Evolutionary conservation across 2,888 invertebrate species (phyloP).

Genomic region (Lasioglossum leucozonium): DNA sequence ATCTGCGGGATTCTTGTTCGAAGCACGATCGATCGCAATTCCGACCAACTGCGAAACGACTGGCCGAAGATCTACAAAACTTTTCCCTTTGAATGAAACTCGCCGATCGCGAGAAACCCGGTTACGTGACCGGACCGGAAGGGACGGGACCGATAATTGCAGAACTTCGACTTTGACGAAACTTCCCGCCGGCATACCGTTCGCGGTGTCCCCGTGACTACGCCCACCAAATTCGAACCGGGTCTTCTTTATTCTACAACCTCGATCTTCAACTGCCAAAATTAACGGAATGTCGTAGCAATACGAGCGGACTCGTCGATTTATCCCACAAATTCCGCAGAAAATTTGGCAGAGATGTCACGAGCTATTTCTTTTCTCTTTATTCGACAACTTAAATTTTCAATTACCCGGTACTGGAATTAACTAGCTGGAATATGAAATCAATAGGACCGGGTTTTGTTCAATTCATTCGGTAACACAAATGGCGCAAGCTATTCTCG

Average conservation of each 20-base stretch:
- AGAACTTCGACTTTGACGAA: conserved; percentile 25
- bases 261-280: not conserved
- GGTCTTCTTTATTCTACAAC: not conserved
- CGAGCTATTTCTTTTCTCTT: too few species aligned
- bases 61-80: not conserved
- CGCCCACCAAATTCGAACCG: not conserved
- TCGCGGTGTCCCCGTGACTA: not conserved
- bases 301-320: not conserved
- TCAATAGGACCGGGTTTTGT: too few species aligned
- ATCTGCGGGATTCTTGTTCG: not conserved
- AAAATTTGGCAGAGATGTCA: not conserved
- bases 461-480: too few species aligned
- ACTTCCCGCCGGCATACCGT: not conserved
- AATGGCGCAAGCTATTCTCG: not conserved
- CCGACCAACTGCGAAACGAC: not conserved
- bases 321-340: not conserved
- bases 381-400: too few species aligned
- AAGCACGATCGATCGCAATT: not conserved
- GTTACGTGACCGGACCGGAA: conserved; percentile 18
- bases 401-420: too few species aligned
- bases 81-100: conserved; percentile 37
- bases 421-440: too few species aligned
- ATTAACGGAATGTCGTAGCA: not conserved
- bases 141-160: conserved; percentile 15
- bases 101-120: conserved; percentile 10